Evolutionary conservation across 2,113 vertebrate species (phyloP).

Genomic region (Pygoscelis adeliae): DNA sequence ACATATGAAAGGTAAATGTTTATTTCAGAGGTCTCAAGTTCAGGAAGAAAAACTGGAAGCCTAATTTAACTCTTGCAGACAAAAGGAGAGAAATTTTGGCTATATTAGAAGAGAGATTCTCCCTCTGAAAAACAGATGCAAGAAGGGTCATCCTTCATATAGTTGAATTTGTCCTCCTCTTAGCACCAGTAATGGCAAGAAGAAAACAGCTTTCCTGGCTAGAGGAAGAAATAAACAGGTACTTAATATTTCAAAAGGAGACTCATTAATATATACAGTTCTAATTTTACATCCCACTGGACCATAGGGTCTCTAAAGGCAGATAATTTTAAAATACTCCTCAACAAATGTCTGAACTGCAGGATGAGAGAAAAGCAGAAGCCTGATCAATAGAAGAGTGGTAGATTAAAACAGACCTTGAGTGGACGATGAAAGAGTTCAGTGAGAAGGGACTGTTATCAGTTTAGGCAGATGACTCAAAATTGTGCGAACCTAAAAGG

Average conservation of each 20-base stretch:
- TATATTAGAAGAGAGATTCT: not conserved
- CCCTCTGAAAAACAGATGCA: not conserved
- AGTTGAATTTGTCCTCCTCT: not conserved
- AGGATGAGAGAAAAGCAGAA: not conserved
- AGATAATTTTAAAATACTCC: not conserved
- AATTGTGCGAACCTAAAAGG: not conserved
- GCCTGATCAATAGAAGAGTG: not conserved
- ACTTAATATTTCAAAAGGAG: not conserved
- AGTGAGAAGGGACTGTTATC: not conserved
- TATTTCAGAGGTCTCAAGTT: not conserved
- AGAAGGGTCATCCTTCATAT: not conserved
- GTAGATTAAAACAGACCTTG: not conserved
- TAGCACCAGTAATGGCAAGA: not conserved
- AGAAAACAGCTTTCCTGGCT: not conserved
- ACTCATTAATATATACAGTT: not conserved
- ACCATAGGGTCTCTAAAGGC: not conserved
- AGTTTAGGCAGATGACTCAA: not conserved
- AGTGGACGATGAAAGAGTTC: not conserved
- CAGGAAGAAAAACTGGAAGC: not conserved
- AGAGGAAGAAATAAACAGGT: not conserved
- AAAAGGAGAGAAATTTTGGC: not conserved
- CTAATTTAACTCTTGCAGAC: not conserved
- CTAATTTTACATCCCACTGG: not conserved
- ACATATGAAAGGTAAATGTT: not conserved
- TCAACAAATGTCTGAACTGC: not conserved